A percentile compares a stretch with the other conserved stretches of the same genome.
These are phyloP conservation scores for Epinephelus cyanopodus DNA, from an alignment of 2,113 vertebrate species.

Conservation along the genomic window DNA sequence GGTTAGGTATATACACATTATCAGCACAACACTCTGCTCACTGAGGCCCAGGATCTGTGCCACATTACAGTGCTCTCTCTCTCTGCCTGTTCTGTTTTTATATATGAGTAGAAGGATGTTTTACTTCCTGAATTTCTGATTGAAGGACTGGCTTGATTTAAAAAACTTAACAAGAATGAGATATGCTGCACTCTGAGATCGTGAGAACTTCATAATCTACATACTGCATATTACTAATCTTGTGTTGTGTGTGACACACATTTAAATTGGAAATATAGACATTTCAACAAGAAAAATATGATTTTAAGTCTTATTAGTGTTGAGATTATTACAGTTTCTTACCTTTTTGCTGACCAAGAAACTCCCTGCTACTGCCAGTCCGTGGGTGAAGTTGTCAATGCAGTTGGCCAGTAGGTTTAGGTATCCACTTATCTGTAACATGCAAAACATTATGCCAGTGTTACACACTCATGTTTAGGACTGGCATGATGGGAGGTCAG, in stretches of 20 bases:
- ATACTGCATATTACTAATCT: not conserved
- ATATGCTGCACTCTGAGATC: not conserved
- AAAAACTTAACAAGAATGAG: not conserved
- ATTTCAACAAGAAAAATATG: not conserved
- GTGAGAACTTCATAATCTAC: not conserved
- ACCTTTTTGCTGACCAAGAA: constrained; percentile 99
- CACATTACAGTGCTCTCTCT: not conserved
- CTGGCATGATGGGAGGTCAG: too few species aligned
- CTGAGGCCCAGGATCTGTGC: not conserved
- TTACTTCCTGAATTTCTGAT: not conserved
- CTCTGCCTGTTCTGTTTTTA: not conserved
- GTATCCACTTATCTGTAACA: constrained; percentile 93
- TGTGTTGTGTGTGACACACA: not conserved
- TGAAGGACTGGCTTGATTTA: not conserved
- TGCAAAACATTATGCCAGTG: constrained; percentile 25
- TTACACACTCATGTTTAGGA: not conserved
- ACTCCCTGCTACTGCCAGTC: constrained; percentile 95
- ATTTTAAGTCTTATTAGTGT: not conserved
- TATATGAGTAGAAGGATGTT: not conserved
- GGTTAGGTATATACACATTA: not conserved
- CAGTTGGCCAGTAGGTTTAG: constrained; percentile 97
- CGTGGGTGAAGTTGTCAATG: constrained; percentile 98
- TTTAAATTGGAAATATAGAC: not conserved
- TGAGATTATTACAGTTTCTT: constrained; percentile 55
- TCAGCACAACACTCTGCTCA: not conserved